Conservation (phyloP, 1,140 invertebrate genomes). For the Hylaeus volcanicus region DNA sequence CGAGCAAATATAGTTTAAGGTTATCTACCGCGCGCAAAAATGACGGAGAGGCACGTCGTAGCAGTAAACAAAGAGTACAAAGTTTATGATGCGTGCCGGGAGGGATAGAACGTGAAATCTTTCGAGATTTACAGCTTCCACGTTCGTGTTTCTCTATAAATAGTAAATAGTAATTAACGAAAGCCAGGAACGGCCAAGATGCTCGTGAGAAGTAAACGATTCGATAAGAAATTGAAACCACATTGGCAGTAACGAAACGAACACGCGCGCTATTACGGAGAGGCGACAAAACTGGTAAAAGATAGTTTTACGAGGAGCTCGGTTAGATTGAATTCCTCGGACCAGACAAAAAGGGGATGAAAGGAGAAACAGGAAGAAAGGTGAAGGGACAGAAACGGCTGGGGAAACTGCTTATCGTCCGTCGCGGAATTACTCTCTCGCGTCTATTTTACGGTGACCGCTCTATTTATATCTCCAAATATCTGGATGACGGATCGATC, state of each 20-base stretch:
- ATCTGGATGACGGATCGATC: slow-evolving; percentile 71
- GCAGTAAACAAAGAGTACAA: slow-evolving; percentile 26
- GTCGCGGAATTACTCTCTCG: slow-evolving; percentile 66
- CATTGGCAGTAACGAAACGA: not conserved
- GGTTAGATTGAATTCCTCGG: not conserved
- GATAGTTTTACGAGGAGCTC: not conserved
- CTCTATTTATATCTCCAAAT: slow-evolving; percentile 73
- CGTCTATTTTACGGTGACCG: slow-evolving; percentile 74
- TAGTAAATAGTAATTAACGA: not conserved
- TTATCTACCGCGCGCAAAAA: slow-evolving; percentile 28
- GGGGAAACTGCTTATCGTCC: slow-evolving; percentile 61
- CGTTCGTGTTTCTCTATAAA: not conserved
- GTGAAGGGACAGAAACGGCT: slow-evolving; percentile 20
- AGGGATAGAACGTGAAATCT: not conserved
- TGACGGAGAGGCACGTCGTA: slow-evolving; percentile 3
- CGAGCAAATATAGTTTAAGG: slow-evolving; percentile 14
- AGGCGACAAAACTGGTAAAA: not conserved
- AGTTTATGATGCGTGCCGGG: slow-evolving; percentile 11
- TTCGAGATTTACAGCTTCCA: not conserved
- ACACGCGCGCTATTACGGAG: not conserved
- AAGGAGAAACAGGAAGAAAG: slow-evolving; percentile 30
- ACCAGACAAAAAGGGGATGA: slow-evolving; percentile 24
- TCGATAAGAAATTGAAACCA: not conserved
- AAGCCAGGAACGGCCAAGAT: not conserved
- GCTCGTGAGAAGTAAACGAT: not conserved